These are phyloP conservation scores for Patella pellucida DNA, from an alignment of 2,888 invertebrate genomes.

Conservation along the genomic window DNA sequence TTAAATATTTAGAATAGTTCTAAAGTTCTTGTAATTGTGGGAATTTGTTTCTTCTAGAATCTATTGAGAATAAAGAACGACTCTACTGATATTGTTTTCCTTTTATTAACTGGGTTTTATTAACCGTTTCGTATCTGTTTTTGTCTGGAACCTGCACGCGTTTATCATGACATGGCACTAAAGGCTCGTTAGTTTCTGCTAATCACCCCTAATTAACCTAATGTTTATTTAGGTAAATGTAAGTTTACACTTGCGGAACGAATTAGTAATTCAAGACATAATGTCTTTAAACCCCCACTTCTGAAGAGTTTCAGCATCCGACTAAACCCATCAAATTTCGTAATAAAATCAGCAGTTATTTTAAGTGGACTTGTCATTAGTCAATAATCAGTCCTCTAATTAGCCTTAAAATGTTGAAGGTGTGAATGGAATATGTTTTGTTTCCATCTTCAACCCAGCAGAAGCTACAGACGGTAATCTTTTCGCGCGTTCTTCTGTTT, in stretches of 20 bases:
- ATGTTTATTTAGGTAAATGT: not conserved
- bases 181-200: not conserved
- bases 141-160: not conserved
- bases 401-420: not conserved
- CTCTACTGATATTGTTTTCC: too few species aligned
- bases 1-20: too few species aligned
- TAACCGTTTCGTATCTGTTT: not conserved
- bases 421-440: not conserved
- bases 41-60: too few species aligned
- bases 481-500: not conserved
- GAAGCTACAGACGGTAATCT: not conserved
- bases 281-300: not conserved
- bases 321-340: not conserved
- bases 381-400: not conserved
- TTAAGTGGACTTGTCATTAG: not conserved
- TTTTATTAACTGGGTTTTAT: too few species aligned
- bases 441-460: not conserved
- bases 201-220: not conserved
- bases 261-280: conserved; percentile 5
- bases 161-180: not conserved
- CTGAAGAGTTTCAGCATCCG: conserved; percentile 3
- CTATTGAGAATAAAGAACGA: too few species aligned
- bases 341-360: conserved; percentile 2
- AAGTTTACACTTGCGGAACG: conserved; percentile 7
- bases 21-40: too few species aligned